Percentiles rank a stretch among this genome's conserved stretches.
phyloP scores from a whole-genome alignment of 1,140 invertebrate genomes.

The Drosophila funebris region DNA sequence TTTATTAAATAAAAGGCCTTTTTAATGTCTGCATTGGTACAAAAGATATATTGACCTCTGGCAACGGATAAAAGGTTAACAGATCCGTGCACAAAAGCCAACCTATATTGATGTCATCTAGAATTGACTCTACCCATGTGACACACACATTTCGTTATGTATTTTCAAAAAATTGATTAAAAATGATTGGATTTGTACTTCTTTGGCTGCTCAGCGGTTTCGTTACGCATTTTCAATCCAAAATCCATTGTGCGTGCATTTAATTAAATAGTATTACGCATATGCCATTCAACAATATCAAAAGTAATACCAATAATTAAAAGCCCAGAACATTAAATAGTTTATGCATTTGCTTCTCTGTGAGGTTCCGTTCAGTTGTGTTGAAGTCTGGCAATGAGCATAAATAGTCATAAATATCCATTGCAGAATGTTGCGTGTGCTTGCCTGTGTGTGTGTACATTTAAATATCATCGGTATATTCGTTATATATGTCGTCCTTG shows the following conservation, averaged over 20 bases:
- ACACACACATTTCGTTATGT: too few species aligned
- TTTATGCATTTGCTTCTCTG: slow-evolving; percentile 18
- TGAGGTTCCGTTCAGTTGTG: slow-evolving; percentile 12
- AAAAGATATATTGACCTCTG: slow-evolving; percentile 17
- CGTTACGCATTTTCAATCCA: background rate
- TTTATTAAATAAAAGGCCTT: slow-evolving; percentile 71
- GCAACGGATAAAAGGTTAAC: slow-evolving; percentile 23
- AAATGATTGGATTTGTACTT: background rate
- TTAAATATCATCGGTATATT: slow-evolving; percentile 64
- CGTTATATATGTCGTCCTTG: slow-evolving; percentile 20
- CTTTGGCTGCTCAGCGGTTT: background rate
- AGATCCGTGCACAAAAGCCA: background rate
- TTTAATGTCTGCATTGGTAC: slow-evolving; percentile 40
- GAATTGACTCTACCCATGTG: too few species aligned
- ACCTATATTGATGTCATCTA: slow-evolving; percentile 20
- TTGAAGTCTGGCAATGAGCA: slow-evolving; percentile 31
- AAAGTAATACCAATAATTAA: background rate
- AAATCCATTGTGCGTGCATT: slow-evolving; percentile 27
- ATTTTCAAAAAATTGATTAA: background rate
- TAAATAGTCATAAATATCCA: slow-evolving; percentile 42
- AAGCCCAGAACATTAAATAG: slow-evolving; percentile 26
- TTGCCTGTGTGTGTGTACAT: slow-evolving; percentile 13
- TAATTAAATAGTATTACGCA: slow-evolving; percentile 46
- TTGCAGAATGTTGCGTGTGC: slow-evolving; percentile 12
- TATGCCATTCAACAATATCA: slow-evolving; percentile 1